Conservation (phyloP, 2,113 vertebrate genomes). For the Archilochus colubris region DNA sequence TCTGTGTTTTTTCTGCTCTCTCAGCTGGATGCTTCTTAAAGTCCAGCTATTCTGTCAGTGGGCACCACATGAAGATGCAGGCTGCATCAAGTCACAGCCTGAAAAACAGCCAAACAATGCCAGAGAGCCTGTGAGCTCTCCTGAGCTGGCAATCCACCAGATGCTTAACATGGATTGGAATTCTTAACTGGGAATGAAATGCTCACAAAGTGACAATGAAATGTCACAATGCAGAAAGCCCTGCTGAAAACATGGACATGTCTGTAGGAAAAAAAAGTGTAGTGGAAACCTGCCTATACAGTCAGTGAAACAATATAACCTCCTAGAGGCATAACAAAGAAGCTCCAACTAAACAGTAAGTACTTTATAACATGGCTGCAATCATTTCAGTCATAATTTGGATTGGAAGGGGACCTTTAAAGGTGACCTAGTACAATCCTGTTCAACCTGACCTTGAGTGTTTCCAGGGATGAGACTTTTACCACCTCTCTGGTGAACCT, state of each 20-base stretch:
- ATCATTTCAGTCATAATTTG: not conserved
- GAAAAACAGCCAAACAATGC: not conserved
- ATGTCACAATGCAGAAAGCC: not conserved
- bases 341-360: not conserved
- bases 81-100: not conserved
- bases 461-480: too few species aligned
- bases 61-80: fast-evolving
- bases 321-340: not conserved
- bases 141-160: not conserved
- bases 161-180: not conserved
- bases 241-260: not conserved
- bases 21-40: not conserved
- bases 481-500: too few species aligned
- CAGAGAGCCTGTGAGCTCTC: not conserved
- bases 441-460: too few species aligned
- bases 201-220: not conserved
- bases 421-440: too few species aligned
- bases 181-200: not conserved
- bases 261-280: not conserved
- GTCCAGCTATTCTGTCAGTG: not conserved
- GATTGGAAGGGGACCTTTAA: too few species aligned
- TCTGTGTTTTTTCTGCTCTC: not conserved
- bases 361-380: not conserved
- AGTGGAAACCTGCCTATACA: not conserved
- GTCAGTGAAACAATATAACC: not conserved